A percentile compares a stretch with the other conserved stretches of the same genome.
Evolutionary conservation across 2,797 vertebrate species (phyloP).

Genomic region (Coendou prehensilis): DNA sequence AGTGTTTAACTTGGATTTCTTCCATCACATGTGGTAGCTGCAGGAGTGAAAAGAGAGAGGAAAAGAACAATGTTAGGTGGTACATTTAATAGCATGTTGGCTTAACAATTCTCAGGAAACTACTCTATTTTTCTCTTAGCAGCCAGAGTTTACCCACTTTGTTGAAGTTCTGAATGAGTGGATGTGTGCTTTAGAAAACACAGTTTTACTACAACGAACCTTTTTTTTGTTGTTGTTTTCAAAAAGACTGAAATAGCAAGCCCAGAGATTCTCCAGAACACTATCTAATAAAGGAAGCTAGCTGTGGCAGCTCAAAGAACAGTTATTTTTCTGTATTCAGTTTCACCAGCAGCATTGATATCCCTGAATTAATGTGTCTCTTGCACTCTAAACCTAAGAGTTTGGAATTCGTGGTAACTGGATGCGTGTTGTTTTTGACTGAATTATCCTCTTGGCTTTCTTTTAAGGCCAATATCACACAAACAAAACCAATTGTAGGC

Average conservation of each 20-base stretch:
- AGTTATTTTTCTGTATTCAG: not conserved
- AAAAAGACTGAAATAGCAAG: not conserved
- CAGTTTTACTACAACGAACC: not conserved
- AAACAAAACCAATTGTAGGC: constrained; percentile 54
- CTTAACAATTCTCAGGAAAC: constrained; percentile 86
- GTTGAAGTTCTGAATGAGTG: constrained; percentile 73
- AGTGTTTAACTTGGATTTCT: constrained; percentile 95
- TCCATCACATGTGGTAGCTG: constrained; percentile 96
- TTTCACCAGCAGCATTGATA: constrained; percentile 63
- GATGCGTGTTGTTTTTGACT: constrained; percentile 77
- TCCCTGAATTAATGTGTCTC: constrained; percentile 45
- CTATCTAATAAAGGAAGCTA: not conserved
- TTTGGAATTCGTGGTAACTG: constrained; percentile 75
- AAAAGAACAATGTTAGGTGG: constrained; percentile 90
- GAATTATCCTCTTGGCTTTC: constrained; percentile 70
- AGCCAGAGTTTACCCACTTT: constrained; percentile 65
- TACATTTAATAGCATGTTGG: constrained; percentile 90
- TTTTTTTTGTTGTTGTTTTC: constrained; percentile 17
- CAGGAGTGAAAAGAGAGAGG: constrained; percentile 84
- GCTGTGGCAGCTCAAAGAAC: not conserved
- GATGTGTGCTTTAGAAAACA: not conserved
- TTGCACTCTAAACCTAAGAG: constrained; percentile 58
- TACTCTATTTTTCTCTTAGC: constrained; percentile 81
- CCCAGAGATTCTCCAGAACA: not conserved
- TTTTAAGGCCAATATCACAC: constrained; percentile 60